Evolutionary conservation across 2,797 vertebrate species (phyloP), one percentile per base, ranked within the genome.

Genomic region (Mus spretus): DNA sequence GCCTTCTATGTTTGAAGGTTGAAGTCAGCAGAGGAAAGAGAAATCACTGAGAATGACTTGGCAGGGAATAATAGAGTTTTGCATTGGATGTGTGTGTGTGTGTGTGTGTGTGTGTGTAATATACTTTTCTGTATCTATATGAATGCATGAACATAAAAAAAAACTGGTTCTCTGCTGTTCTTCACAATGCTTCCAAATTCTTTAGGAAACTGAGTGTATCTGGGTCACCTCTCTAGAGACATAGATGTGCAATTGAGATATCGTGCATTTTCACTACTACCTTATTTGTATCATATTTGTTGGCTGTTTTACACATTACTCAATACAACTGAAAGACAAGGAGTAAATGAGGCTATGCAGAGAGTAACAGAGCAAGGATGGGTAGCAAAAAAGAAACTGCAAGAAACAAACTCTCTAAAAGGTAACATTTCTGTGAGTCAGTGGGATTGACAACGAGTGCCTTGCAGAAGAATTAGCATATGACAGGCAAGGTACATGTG

Each of bases 271-370:
- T 34, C 57, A 86, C 22, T 6, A 19, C 15, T 57, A 14, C 37
- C 44, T 90, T 67, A 75, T 37, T 77, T 3, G 77, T 53, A 89
- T 47, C 3, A 4, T 74, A 8, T 72, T 90, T 92, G 61, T 12
- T 92, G 77, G 34, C 75, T 90, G 63, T 93, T 95, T 93, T 91
- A 94, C n/a, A 91, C 55, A 34, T 83, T 89, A 81, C 6, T 26
- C 24, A 87, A 57, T 85, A 75, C 11, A 22, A 37, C 72, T 59
- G 14, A 91, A 12, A 81, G 20, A 2, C 26, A 89, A 50, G 22
- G 74, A 61, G 50, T 70, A 81, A 93, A 26, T 72, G n/a, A 78
- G 2, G 1, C 31, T 53, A 50, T 10, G 4, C 24, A 55, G 37
- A 19, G 3, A 63, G 24, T 67, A 53, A n/a, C 44, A 78, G 59